phyloP scores from a whole-genome alignment of 2,888 invertebrate genomes.

The Aquatica leii region DNA sequence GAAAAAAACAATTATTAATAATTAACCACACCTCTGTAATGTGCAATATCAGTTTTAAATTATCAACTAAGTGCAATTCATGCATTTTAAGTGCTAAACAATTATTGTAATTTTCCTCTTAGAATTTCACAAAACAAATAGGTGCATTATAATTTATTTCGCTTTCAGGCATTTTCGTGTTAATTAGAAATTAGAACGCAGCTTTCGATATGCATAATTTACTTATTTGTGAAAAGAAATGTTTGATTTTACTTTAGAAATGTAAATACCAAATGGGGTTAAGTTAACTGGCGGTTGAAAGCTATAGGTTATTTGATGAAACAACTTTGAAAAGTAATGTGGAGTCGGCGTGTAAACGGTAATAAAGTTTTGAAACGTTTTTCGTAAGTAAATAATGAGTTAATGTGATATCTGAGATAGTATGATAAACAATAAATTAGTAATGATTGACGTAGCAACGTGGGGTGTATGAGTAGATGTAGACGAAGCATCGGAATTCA shows the following conservation, averaged over 20 bases:
- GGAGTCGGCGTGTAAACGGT: not conserved
- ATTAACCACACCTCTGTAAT: too few relatives aligned
- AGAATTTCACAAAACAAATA: too few relatives aligned
- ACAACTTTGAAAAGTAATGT: conserved; percentile 20
- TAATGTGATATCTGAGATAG: conserved; percentile 16
- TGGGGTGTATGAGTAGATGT: conserved; percentile 25
- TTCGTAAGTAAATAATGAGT: conserved; percentile 15
- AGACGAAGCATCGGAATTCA: conserved; percentile 31
- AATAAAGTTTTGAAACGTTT: conserved; percentile 22
- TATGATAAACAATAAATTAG: conserved; percentile 30
- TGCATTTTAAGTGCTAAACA: conserved; percentile 7
- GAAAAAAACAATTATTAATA: too few relatives aligned
- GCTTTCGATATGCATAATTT: not conserved
- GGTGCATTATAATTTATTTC: conserved; percentile 2
- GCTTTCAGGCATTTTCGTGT: not conserved
- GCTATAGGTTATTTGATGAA: conserved; percentile 28
- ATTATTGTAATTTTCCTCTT: too few relatives aligned
- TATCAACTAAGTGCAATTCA: conserved; percentile 7
- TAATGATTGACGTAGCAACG: conserved; percentile 20
- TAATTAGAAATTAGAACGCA: not conserved
- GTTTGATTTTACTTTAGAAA: conserved; percentile 8
- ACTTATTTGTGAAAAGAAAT: not conserved
- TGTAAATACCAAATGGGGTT: conserved; percentile 12
- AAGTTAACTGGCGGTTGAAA: conserved; percentile 14
- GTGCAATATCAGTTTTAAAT: too few relatives aligned